Evolutionary conservation across 1,140 invertebrate species (phyloP).

Genomic region (Elysia chlorotica): DNA sequence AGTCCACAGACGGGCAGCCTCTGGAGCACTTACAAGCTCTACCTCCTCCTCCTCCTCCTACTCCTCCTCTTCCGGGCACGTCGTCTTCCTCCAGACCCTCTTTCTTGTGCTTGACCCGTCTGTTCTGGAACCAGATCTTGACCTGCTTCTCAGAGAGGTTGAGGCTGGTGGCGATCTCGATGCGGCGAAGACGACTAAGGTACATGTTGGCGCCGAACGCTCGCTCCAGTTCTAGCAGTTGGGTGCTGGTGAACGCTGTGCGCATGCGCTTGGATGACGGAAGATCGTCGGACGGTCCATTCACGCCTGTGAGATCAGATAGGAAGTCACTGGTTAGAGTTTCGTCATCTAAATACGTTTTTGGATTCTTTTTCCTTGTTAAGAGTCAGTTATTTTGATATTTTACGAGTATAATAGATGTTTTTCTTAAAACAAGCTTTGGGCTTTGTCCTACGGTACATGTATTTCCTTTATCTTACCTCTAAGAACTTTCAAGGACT

Average conservation of each 20-base stretch:
- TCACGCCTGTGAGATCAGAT: conserved; percentile 38
- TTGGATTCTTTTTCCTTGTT: too few relatives aligned
- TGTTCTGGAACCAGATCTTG: conserved; percentile 92
- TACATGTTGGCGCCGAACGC: conserved; percentile 69
- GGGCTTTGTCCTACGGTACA: neutral
- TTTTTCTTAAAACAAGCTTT: neutral
- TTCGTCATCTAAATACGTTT: too few relatives aligned
- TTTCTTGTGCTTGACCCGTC: conserved; percentile 89
- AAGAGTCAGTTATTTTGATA: too few relatives aligned
- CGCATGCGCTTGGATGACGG: conserved; percentile 64
- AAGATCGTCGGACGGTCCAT: conserved; percentile 52
- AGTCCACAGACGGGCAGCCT: too few relatives aligned
- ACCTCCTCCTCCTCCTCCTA: too few relatives aligned
- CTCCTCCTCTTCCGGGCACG: too few relatives aligned
- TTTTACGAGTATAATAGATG: too few relatives aligned
- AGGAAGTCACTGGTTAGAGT: too few relatives aligned
- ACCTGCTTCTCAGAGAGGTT: conserved; percentile 91
- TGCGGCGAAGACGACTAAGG: conserved; percentile 66
- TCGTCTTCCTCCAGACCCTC: conserved; percentile 61
- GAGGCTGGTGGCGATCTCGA: conserved; percentile 68
- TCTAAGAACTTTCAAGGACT: too few relatives aligned
- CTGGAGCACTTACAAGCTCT: too few relatives aligned
- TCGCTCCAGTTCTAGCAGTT: conserved; percentile 68
- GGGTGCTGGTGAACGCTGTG: conserved; percentile 69
- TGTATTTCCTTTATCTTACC: too few relatives aligned